These are phyloP conservation scores for Staurois parvus DNA, from an alignment of 2,797 vertebrate genomes.

Conservation along the genomic window DNA sequence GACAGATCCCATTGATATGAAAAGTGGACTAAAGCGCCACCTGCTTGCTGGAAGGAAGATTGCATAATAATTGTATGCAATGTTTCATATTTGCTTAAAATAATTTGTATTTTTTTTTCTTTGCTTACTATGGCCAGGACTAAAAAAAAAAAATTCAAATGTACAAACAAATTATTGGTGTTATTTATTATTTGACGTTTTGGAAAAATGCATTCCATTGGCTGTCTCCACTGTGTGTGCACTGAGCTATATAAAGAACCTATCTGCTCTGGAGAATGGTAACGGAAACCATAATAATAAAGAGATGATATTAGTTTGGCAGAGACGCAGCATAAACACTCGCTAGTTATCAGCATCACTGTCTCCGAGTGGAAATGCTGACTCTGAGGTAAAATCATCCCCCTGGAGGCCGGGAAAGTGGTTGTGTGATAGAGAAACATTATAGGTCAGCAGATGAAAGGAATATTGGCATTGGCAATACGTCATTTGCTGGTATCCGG, in stretches of 20 bases:
- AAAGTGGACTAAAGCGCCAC: too few species aligned
- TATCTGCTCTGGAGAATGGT: conserved; percentile 10
- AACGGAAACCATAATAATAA: conserved; percentile 44
- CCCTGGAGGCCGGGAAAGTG: conserved; percentile 15
- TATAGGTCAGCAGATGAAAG: conserved; percentile 52
- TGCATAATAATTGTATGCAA: too few species aligned
- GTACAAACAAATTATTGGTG: too few species aligned
- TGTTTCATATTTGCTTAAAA: too few species aligned
- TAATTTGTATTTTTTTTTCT: too few species aligned
- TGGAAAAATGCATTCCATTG: neutral
- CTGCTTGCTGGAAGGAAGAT: too few species aligned
- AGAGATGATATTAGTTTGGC: conserved; percentile 46
- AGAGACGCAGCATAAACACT: conserved; percentile 36
- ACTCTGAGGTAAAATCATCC: conserved; percentile 42
- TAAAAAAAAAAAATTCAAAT: too few species aligned
- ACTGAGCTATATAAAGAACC: neutral
- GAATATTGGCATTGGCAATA: conserved; percentile 54
- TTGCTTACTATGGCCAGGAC: too few species aligned
- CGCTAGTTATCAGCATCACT: conserved; percentile 28
- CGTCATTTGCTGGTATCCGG: conserved; percentile 27
- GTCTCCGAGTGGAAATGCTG: conserved; percentile 29
- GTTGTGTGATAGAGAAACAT: conserved; percentile 47
- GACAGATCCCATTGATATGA: too few species aligned
- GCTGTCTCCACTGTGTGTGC: neutral
- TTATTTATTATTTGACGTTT: too few species aligned